A percentile compares a stretch with the other conserved stretches of the same genome.
Conservation (phyloP, 2,113 vertebrate genomes). For the Erythrocebus patas region DNA sequence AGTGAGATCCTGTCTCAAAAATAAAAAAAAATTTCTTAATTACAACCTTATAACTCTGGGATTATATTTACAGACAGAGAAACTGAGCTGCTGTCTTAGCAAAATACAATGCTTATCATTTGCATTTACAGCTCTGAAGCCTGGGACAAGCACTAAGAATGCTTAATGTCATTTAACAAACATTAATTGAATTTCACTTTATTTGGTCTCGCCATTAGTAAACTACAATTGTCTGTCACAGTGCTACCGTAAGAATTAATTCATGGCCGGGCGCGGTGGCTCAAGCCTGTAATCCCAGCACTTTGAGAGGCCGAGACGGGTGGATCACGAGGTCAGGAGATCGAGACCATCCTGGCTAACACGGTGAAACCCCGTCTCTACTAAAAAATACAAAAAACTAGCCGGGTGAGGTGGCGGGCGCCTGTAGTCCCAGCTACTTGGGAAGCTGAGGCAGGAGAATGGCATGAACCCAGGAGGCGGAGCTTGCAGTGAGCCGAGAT, state of each 20-base stretch:
- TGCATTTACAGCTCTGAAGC: neutral
- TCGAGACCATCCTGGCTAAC: no score
- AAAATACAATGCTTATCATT: constrained; percentile 32
- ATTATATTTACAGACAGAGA: constrained; percentile 16
- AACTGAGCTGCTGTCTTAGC: neutral
- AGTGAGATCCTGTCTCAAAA: no score
- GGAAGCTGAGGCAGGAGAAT: no score
- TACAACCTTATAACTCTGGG: neutral
- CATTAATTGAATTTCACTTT: constrained; percentile 51
- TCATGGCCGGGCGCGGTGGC: neutral
- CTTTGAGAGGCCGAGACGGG: no score
- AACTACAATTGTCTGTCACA: constrained; percentile 52
- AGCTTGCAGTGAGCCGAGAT: no score
- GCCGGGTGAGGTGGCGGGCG: no score
- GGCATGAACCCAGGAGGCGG: no score
- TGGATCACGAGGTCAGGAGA: no score
- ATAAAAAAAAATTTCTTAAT: neutral
- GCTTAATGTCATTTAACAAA: constrained; percentile 47
- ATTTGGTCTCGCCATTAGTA: constrained; percentile 27
- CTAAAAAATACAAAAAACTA: no score
- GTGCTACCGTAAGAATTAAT: constrained; percentile 33
- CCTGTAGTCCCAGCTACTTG: no score
- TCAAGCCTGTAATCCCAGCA: no score
- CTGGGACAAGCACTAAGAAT: constrained; percentile 5
- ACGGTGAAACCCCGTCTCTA: no score